Evolutionary conservation across 2,888 invertebrate genomes (phyloP).

Genomic region (Pachycephus smyrnensis): DNA sequence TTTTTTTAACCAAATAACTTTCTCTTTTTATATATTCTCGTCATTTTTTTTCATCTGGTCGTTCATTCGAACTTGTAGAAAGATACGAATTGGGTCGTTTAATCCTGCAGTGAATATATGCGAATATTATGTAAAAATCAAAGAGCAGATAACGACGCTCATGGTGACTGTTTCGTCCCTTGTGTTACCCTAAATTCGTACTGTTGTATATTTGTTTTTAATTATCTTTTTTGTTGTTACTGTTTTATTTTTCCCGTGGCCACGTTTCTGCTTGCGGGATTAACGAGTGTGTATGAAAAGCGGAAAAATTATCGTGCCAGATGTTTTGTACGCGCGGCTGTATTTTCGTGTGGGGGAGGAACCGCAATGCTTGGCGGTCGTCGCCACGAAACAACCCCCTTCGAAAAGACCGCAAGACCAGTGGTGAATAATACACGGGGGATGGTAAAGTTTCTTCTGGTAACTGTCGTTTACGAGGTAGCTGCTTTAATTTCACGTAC

Average conservation of each 20-base stretch:
- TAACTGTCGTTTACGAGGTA: neutral
- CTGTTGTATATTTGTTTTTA: neutral
- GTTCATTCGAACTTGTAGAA: neutral
- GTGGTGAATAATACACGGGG: constrained; percentile 1
- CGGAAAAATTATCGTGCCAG: neutral
- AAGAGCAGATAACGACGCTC: neutral
- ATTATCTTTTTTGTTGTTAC: neutral
- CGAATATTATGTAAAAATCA: neutral
- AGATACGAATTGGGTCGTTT: neutral
- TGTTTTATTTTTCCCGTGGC: neutral
- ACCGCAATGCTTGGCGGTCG: neutral
- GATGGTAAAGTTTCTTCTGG: neutral
- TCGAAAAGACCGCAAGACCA: neutral
- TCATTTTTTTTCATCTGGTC: neutral
- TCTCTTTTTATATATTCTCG: neutral
- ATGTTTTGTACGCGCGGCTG: neutral
- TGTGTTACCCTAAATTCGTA: neutral
- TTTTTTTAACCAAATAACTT: neutral
- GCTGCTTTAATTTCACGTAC: constrained; percentile 4
- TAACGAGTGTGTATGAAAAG: neutral
- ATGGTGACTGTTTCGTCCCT: neutral
- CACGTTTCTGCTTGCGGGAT: neutral
- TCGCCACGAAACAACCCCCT: neutral
- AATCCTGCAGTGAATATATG: neutral
- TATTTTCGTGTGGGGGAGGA: neutral